Conservation (phyloP, 1,140 invertebrate species). For the Plectus sambesii region DNA sequence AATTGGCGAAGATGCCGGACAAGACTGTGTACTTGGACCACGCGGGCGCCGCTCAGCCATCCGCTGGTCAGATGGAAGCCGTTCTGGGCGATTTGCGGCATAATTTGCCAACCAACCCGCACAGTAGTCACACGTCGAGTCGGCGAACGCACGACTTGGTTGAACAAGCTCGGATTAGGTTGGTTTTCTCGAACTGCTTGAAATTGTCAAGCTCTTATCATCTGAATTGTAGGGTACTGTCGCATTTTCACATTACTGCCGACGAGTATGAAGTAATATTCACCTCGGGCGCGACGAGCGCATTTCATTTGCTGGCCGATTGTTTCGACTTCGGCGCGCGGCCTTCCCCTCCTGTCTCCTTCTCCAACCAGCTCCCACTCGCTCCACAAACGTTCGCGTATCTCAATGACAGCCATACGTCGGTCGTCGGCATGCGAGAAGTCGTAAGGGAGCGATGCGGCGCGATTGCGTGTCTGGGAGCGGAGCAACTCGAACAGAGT, state of each 20-base stretch:
- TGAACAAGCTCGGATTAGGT: constrained; percentile 67
- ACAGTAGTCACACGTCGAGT: constrained; percentile 60
- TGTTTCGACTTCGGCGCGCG: constrained; percentile 56
- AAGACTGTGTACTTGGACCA: constrained; percentile 79
- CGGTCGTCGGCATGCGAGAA: constrained; percentile 78
- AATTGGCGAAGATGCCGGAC: no score
- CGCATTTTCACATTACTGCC: constrained; percentile 67
- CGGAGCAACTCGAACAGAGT: constrained; percentile 18
- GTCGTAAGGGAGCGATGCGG: constrained; percentile 30
- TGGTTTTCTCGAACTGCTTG: constrained; percentile 30
- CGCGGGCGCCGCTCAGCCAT: constrained; percentile 72
- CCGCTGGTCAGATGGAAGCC: constrained; percentile 60
- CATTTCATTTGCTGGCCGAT: constrained; percentile 70
- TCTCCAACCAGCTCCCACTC: neutral
- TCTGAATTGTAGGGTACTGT: constrained; percentile 58
- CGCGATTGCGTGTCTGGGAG: constrained; percentile 33
- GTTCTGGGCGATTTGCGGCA: constrained; percentile 57
- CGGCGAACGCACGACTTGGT: constrained; percentile 64
- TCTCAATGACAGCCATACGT: constrained; percentile 82
- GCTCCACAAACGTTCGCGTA: constrained; percentile 58
- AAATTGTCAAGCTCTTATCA: constrained; percentile 16
- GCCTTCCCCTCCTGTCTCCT: neutral
- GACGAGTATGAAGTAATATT: constrained; percentile 78
- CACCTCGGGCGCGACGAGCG: constrained; percentile 72
- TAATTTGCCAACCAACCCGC: constrained; percentile 75